Percentiles rank a stretch among this genome's conserved stretches.
phyloP scores from a whole-genome alignment of 2,113 vertebrate species.

The Solenodon paradoxus region DNA sequence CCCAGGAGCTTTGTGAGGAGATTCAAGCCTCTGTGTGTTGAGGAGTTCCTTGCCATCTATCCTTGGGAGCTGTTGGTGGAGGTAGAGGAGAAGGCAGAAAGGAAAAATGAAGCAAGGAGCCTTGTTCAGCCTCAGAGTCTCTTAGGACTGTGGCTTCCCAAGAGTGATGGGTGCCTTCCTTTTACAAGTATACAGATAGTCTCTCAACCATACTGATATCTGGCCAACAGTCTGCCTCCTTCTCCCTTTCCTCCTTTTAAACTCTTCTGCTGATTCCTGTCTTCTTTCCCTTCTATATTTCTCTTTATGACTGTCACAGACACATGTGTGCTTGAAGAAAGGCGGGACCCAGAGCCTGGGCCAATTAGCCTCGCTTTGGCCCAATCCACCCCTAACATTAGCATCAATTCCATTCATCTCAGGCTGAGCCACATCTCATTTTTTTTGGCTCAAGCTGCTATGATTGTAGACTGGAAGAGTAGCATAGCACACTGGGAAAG shows the following conservation, averaged over 20 bases:
- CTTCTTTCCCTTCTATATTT: slow-evolving; percentile 33
- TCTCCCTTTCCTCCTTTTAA: slow-evolving; percentile 14
- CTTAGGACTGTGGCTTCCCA: slow-evolving; percentile 27
- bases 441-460: slow-evolving; percentile 48
- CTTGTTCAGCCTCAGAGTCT: slow-evolving; percentile 12
- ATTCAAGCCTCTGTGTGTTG: slow-evolving; percentile 28
- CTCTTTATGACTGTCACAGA: slow-evolving; percentile 47
- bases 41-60: slow-evolving; percentile 49
- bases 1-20: slow-evolving; percentile 41
- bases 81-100: neutral
- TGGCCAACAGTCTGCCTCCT: slow-evolving; percentile 45
- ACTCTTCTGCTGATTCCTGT: neutral
- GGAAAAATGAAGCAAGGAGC: slow-evolving; percentile 4
- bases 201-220: neutral
- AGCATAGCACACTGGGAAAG: slow-evolving; percentile 19
- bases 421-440: slow-evolving; percentile 52
- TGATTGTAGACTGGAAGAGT: slow-evolving; percentile 63
- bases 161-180: slow-evolving; percentile 20
- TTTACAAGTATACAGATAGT: slow-evolving; percentile 16
- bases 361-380: slow-evolving; percentile 37
- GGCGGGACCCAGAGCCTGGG: slow-evolving; percentile 37
- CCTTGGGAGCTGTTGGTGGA: neutral
- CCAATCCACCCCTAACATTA: slow-evolving; percentile 5
- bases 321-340: slow-evolving; percentile 64
- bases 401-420: slow-evolving; percentile 57